Conservation (phyloP, 2,113 vertebrate species). For the Tachuris rubrigastra region DNA sequence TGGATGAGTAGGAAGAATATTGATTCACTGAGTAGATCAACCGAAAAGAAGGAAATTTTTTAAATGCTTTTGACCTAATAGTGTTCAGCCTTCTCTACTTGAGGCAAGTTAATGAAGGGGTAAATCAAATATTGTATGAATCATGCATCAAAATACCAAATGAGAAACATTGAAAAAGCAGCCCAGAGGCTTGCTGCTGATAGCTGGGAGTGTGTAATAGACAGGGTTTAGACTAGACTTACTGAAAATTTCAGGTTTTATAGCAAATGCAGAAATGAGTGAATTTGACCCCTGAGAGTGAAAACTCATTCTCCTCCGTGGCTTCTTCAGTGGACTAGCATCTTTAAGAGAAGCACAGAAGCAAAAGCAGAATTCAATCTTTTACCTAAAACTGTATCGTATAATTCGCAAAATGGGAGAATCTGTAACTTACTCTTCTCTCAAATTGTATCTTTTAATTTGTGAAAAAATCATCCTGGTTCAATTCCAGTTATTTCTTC, state of each 20-base stretch:
- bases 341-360: background rate
- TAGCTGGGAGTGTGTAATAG: background rate
- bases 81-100: background rate
- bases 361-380: background rate
- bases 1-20: slow-evolving; percentile 45
- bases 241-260: background rate
- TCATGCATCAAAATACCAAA: slow-evolving; percentile 17
- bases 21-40: slow-evolving; percentile 44
- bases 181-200: background rate
- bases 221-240: background rate
- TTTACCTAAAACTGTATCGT: background rate
- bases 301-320: background rate
- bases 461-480: background rate
- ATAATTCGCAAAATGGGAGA: background rate
- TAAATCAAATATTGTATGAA: slow-evolving; percentile 20
- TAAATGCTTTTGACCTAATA: slow-evolving; percentile 38
- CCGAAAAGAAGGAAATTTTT: background rate
- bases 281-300: background rate
- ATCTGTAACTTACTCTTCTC: background rate
- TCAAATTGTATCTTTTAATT: background rate
- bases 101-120: slow-evolving; percentile 39
- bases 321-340: background rate
- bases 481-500: background rate
- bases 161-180: background rate
- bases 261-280: background rate